A percentile compares a stretch with the other conserved stretches of the same genome.
These are phyloP conservation scores for Chironomus riparius DNA, from an alignment of 2,888 invertebrate genomes.

Conservation along the genomic window DNA sequence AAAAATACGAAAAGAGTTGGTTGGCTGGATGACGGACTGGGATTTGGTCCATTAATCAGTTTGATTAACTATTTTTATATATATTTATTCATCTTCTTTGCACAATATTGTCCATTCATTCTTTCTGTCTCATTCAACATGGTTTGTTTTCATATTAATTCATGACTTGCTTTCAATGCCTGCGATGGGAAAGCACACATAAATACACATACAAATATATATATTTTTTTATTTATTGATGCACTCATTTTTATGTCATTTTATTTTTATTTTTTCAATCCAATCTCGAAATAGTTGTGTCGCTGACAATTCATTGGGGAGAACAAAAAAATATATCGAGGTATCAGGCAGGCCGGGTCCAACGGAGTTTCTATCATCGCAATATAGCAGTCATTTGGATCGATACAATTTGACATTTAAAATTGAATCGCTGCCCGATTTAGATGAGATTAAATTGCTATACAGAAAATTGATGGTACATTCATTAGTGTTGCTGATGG, in stretches of 20 bases:
- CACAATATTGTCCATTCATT: too few species aligned
- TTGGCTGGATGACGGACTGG: not conserved
- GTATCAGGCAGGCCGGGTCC: constrained; percentile 56
- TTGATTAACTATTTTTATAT: constrained; percentile 22
- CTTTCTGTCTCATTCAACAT: not conserved
- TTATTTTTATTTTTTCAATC: not conserved
- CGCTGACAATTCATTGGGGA: constrained; percentile 47
- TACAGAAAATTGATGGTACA: constrained; percentile 54
- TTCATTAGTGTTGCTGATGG: constrained; percentile 17
- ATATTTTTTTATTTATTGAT: too few species aligned
- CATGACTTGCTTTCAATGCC: too few species aligned
- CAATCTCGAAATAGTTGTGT: constrained; percentile 40
- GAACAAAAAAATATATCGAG: constrained; percentile 51
- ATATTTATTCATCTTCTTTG: not conserved
- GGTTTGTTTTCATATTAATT: not conserved
- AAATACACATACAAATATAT: too few species aligned
- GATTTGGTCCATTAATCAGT: constrained; percentile 24
- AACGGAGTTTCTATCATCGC: constrained; percentile 52
- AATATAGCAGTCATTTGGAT: constrained; percentile 50
- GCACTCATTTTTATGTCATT: not conserved
- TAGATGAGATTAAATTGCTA: constrained; percentile 54
- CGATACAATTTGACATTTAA: constrained; percentile 57
- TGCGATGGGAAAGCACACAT: too few species aligned
- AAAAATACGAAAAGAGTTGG: not conserved
- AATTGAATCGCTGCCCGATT: constrained; percentile 55